Percentiles rank a stretch among this genome's conserved stretches.
Evolutionary conservation across 2,113 vertebrate genomes (phyloP).

Genomic region (Ramphastos sulfuratus): DNA sequence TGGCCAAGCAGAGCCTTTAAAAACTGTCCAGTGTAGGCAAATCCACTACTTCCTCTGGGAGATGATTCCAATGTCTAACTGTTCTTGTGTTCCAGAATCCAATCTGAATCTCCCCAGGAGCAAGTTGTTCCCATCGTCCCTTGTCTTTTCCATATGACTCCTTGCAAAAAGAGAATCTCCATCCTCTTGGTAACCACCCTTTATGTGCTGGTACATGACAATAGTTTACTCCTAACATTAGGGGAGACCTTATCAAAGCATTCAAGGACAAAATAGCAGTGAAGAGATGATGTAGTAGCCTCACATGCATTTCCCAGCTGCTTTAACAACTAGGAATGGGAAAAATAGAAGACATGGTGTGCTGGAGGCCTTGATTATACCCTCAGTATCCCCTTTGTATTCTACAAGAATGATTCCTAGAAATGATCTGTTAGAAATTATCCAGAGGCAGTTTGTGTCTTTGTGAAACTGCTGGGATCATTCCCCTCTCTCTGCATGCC

Average conservation of each 20-base stretch:
- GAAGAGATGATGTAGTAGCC: background rate
- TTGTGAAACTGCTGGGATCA: constrained; percentile 14
- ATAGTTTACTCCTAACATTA: too few species aligned
- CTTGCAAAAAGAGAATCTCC: too few species aligned
- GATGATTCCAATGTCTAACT: too few species aligned
- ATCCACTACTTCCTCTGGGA: too few species aligned
- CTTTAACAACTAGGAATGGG: background rate
- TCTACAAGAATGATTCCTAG: constrained; percentile 6
- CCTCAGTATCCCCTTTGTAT: background rate
- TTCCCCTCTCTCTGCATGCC: constrained; percentile 18
- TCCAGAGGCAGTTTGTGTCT: constrained; percentile 15
- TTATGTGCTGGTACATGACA: too few species aligned
- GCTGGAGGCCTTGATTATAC: background rate
- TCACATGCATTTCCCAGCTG: background rate
- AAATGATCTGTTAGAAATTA: constrained; percentile 29
- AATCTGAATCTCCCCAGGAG: too few species aligned
- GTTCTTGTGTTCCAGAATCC: too few species aligned
- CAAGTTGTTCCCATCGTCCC: too few species aligned
- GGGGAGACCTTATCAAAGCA: background rate
- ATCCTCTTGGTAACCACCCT: too few species aligned
- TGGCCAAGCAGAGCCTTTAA: too few species aligned
- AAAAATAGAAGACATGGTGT: background rate
- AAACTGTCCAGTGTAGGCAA: too few species aligned
- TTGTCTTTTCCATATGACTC: too few species aligned
- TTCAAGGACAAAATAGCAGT: background rate